Conservation (phyloP, 2,797 vertebrate genomes). For the Pangasius macronema region DNA sequence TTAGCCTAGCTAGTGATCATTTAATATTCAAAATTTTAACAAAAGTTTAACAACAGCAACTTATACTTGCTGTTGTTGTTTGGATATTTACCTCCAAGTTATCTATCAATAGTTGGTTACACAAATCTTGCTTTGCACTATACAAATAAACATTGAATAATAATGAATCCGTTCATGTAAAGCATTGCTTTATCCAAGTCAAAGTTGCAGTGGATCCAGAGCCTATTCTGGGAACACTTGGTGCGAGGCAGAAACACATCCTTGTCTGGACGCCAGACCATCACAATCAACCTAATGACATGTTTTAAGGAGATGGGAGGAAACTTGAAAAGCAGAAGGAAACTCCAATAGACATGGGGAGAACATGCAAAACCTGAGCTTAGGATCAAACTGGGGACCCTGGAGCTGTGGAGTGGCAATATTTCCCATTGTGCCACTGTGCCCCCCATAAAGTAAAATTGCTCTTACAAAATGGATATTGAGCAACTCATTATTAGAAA, state of each 20-base stretch:
- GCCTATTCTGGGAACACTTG: neutral
- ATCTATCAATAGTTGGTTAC: neutral
- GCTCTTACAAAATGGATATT: constrained; percentile 32
- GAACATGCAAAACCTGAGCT: neutral
- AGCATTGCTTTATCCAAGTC: neutral
- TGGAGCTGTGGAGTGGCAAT: neutral
- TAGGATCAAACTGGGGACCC: neutral
- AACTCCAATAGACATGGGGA: neutral
- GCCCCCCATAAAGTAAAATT: neutral
- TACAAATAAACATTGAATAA: neutral
- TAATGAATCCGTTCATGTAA: neutral
- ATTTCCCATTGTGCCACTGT: neutral
- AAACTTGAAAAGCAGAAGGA: neutral
- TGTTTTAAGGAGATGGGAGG: neutral
- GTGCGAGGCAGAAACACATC: neutral
- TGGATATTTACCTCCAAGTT: neutral
- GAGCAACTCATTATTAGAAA: constrained; percentile 37
- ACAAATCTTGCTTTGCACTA: neutral
- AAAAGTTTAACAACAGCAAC: neutral
- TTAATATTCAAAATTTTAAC: neutral
- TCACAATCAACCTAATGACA: neutral
- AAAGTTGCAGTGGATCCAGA: neutral
- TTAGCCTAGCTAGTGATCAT: neutral
- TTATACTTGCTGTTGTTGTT: neutral
- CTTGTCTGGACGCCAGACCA: neutral